phyloP scores from a whole-genome alignment of 2,888 invertebrate genomes.

The Agriopis aurantiaria region DNA sequence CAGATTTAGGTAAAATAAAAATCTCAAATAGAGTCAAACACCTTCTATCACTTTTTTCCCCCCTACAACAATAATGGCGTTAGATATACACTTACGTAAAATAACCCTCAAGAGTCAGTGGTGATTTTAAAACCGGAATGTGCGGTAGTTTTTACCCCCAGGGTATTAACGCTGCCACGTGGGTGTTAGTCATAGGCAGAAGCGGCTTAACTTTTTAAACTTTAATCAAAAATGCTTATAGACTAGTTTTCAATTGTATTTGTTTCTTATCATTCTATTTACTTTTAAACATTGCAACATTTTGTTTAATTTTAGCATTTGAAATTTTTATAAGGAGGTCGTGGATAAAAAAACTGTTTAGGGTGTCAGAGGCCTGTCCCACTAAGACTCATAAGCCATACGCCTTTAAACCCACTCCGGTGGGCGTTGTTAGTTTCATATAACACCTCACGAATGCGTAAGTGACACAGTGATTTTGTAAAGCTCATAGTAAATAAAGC shows the following conservation, averaged over 20 bases:
- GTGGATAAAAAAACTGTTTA: no score
- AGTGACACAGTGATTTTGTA: no score
- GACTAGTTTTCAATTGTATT: not conserved
- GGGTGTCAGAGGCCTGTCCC: no score
- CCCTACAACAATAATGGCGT: slow-evolving; percentile 43
- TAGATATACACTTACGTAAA: slow-evolving; percentile 43
- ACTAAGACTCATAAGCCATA: no score
- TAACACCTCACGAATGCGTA: no score
- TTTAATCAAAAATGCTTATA: not conserved
- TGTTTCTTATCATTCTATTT: not conserved
- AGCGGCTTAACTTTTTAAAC: not conserved
- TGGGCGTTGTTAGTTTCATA: no score
- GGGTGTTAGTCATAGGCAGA: slow-evolving; percentile 43
- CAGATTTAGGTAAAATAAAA: not conserved
- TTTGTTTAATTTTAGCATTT: not conserved
- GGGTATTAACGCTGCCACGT: slow-evolving; percentile 30
- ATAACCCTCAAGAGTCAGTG: slow-evolving; percentile 52
- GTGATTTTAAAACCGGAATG: slow-evolving; percentile 63
- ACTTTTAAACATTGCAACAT: not conserved
- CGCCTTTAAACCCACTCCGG: no score
- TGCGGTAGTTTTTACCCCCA: slow-evolving; percentile 50
- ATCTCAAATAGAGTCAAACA: not conserved
- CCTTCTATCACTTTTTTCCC: slow-evolving; percentile 7
- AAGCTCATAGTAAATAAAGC: no score
- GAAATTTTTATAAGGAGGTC: no score